Evolutionary conservation across 1,140 invertebrate species (phyloP).

Genomic region (Papilio helenus): DNA sequence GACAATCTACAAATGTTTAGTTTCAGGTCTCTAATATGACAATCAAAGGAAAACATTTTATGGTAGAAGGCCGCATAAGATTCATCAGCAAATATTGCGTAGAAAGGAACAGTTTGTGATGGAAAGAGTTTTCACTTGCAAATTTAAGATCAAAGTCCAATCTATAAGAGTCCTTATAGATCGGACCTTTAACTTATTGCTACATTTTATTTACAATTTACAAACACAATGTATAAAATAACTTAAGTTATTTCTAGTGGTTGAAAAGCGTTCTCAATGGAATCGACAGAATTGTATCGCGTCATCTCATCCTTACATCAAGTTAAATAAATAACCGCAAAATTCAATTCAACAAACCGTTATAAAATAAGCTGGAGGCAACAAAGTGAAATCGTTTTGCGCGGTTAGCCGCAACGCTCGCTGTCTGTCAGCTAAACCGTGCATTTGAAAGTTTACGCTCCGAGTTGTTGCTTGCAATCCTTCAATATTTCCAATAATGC

Average conservation of each 20-base stretch:
- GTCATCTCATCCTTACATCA: conserved; percentile 55
- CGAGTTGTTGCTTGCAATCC: conserved; percentile 67
- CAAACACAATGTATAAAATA: neutral
- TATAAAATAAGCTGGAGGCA: conserved; percentile 78
- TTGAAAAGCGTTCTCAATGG: conserved; percentile 7
- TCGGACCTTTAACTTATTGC: neutral
- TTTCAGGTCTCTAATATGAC: neutral
- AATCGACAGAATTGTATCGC: conserved; percentile 46
- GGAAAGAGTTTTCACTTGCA: too few species aligned
- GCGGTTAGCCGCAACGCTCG: conserved; percentile 77
- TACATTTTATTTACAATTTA: neutral
- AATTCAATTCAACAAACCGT: conserved; percentile 81
- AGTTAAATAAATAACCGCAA: conserved; percentile 81
- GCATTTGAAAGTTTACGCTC: conserved; percentile 74
- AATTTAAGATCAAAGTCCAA: too few species aligned
- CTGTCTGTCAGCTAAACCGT: conserved; percentile 73
- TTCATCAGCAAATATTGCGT: too few species aligned
- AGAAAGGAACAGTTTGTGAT: too few species aligned
- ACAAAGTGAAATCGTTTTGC: conserved; percentile 80
- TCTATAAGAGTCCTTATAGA: neutral
- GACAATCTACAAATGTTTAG: too few species aligned
- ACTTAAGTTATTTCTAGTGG: neutral
- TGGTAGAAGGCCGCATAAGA: neutral
- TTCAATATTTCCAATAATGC: conserved; percentile 68
- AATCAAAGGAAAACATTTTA: neutral